phyloP scores from a whole-genome alignment of 92 coral and sea anemone genomes.

The Hydrozoanthus gracilis region DNA sequence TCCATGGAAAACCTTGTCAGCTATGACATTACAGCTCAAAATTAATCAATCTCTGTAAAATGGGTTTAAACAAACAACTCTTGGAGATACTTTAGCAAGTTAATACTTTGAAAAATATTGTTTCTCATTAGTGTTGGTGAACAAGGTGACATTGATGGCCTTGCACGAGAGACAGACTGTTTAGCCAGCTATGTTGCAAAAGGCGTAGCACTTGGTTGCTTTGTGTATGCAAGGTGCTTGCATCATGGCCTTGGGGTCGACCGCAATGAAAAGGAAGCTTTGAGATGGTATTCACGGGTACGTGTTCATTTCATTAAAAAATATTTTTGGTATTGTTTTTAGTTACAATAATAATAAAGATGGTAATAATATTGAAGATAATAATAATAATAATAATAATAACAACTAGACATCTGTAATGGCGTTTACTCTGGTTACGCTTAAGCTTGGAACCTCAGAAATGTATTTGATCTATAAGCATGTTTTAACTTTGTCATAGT shows the following conservation, averaged over 20 bases:
- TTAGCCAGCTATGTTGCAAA: constrained; percentile 89
- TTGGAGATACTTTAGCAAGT: no score
- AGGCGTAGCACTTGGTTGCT: constrained; percentile 92
- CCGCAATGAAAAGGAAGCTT: constrained; percentile 73
- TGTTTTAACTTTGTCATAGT: no score
- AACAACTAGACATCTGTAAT: no score
- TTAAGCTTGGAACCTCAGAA: no score
- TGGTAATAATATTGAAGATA: neutral
- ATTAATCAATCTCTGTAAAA: no score
- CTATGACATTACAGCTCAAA: no score
- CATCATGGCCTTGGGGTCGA: constrained; percentile 91
- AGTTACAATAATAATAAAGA: neutral
- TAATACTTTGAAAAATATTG: neutral
- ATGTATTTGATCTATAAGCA: no score
- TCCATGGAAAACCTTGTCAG: no score
- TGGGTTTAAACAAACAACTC: no score
- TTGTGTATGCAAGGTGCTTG: constrained; percentile 91
- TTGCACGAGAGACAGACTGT: constrained; percentile 93
- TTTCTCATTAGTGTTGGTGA: constrained; percentile 82
- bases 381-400: neutral
- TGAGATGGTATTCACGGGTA: constrained; percentile 87
- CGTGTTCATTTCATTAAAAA: constrained; percentile 12
- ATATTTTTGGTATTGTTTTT: no score
- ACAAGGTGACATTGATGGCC: constrained; percentile 86
- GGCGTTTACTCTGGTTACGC: no score